phyloP scores from a whole-genome alignment of 1,140 invertebrate species.

The Caerostris darwini region DNA sequence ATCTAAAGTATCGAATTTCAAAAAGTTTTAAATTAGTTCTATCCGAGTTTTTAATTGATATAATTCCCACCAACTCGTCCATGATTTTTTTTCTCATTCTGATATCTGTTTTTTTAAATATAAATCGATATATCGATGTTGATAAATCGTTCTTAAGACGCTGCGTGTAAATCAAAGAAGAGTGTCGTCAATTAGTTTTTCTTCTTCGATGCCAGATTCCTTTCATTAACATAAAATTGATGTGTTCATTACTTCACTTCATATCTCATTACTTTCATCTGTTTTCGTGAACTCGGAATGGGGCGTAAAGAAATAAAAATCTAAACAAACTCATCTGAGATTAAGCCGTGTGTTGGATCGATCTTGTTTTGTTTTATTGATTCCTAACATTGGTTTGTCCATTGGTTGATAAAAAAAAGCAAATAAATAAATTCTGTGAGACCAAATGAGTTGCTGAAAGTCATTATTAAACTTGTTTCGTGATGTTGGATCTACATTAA shows the following conservation, averaged over 20 bases:
- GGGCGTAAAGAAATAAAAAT: not conserved
- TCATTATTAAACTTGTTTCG: too few species aligned
- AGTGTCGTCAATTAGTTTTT: not conserved
- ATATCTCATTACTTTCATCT: not conserved
- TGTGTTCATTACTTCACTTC: not conserved
- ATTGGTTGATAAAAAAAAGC: too few species aligned
- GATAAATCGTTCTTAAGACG: not conserved
- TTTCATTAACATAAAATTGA: constrained; percentile 20
- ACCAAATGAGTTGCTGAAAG: too few species aligned
- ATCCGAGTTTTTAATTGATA: constrained; percentile 17
- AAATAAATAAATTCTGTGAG: too few species aligned
- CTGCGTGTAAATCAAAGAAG: not conserved
- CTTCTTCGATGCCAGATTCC: not conserved
- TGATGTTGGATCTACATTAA: too few species aligned
- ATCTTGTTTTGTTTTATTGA: not conserved
- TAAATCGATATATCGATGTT: not conserved
- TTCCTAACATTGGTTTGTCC: not conserved
- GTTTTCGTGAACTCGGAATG: not conserved
- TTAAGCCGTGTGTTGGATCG: not conserved
- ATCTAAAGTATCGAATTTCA: constrained; percentile 25
- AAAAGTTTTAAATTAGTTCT: constrained; percentile 43
- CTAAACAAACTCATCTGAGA: not conserved
- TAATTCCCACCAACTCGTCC: not conserved
- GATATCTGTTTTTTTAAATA: not conserved
- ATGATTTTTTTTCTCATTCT: not conserved